Evolutionary conservation across 2,888 invertebrate genomes (phyloP).

Genomic region (Falcaria lacertinaria): DNA sequence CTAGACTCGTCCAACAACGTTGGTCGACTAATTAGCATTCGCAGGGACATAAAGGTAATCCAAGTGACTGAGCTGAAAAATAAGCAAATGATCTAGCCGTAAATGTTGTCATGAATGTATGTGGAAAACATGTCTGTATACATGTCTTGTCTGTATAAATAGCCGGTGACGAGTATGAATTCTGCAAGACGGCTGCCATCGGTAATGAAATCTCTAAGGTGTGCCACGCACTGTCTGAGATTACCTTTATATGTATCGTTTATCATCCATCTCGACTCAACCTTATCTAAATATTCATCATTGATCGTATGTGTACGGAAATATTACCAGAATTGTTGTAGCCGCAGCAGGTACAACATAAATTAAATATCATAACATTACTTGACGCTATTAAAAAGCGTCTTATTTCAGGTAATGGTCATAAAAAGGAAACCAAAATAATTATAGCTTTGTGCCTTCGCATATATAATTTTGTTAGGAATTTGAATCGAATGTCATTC

Average conservation of each 20-base stretch:
- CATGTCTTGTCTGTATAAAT: no score
- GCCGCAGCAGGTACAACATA: neutral
- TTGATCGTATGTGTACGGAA: slow-evolving; percentile 21
- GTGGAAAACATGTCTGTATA: slow-evolving; percentile 32
- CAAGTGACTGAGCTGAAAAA: slow-evolving; percentile 7
- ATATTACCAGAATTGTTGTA: slow-evolving; percentile 26
- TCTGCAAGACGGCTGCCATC: slow-evolving; percentile 29
- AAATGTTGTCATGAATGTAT: slow-evolving; percentile 22
- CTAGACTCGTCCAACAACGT: no score
- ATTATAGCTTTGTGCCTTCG: neutral
- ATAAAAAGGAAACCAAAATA: neutral
- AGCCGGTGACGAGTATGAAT: slow-evolving; percentile 26
- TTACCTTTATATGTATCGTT: slow-evolving; percentile 26
- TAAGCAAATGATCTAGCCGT: slow-evolving; percentile 4
- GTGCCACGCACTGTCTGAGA: slow-evolving; percentile 29
- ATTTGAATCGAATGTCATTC: neutral
- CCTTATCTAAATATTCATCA: slow-evolving; percentile 24
- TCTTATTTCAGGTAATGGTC: no score
- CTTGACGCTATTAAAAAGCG: neutral
- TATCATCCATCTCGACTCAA: slow-evolving; percentile 28
- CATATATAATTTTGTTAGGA: neutral
- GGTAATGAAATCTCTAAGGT: slow-evolving; percentile 40
- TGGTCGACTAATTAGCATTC: neutral
- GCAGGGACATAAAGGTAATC: neutral
- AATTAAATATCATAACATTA: neutral